Conservation (phyloP, 2,797 vertebrate genomes). For the Morelia viridis region DNA sequence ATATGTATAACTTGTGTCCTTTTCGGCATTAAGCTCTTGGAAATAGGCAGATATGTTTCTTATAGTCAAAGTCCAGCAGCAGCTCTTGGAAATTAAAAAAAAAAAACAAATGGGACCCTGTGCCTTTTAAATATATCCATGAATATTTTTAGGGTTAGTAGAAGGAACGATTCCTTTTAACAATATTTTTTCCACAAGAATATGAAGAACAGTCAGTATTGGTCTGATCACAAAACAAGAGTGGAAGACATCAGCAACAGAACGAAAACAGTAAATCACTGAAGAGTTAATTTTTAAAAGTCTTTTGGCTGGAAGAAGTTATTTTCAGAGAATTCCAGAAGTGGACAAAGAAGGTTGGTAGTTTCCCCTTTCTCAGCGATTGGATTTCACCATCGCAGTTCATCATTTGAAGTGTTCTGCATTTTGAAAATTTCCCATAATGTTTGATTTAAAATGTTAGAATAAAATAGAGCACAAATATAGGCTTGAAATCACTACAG, state of each 20-base stretch:
- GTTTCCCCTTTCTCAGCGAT: neutral
- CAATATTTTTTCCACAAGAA: neutral
- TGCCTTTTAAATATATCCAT: neutral
- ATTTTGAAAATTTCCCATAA: neutral
- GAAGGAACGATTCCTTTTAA: neutral
- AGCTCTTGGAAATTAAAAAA: neutral
- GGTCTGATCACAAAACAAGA: neutral
- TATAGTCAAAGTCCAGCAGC: neutral
- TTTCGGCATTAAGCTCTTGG: neutral
- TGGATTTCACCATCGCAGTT: neutral
- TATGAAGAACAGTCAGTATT: neutral
- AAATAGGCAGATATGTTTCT: neutral
- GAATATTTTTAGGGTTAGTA: neutral
- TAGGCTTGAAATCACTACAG: neutral
- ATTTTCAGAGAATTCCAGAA: neutral
- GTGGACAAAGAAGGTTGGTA: neutral
- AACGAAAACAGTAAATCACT: neutral
- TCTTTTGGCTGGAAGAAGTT: neutral
- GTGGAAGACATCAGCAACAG: neutral
- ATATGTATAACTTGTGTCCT: neutral
- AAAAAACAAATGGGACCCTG: neutral
- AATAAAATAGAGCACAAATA: slow-evolving; percentile 6
- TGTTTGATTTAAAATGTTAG: neutral
- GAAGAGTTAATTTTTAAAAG: neutral
- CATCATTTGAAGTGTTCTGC: neutral